Evolutionary conservation across 2,888 invertebrate genomes (phyloP).

Genomic region (Marasmarcha lunaedactyla): DNA sequence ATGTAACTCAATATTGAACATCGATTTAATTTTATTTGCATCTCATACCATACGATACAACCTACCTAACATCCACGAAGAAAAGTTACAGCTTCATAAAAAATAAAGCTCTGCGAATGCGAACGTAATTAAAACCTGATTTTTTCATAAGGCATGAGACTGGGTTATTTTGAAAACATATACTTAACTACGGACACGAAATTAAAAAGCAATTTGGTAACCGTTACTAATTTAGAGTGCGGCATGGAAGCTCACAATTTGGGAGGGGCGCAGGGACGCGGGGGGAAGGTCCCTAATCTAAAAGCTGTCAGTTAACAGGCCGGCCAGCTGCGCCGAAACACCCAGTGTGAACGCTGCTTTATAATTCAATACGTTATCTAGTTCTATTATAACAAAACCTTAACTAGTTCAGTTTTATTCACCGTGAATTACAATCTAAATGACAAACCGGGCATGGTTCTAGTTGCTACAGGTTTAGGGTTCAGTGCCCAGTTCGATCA

Average conservation of each 20-base stretch:
- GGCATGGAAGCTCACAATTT: conserved; percentile 45
- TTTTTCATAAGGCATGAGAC: not conserved
- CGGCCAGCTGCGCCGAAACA: conserved; percentile 42
- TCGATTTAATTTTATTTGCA: conserved; percentile 18
- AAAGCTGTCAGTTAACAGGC: conserved; percentile 61
- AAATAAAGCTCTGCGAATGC: too few species aligned
- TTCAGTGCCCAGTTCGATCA: too few species aligned
- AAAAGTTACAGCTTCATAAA: not conserved
- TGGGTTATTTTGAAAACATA: conserved; percentile 22
- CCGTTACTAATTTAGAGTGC: conserved; percentile 61
- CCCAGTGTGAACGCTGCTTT: conserved; percentile 38
- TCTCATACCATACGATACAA: conserved; percentile 27
- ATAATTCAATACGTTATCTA: conserved; percentile 15
- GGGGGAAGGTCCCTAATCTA: conserved; percentile 52
- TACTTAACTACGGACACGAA: conserved; percentile 53
- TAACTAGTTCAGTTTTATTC: conserved; percentile 2
- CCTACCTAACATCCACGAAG: conserved; percentile 2
- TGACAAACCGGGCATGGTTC: too few species aligned
- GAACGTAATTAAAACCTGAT: too few species aligned
- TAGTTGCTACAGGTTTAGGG: too few species aligned
- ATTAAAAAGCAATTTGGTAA: conserved; percentile 68
- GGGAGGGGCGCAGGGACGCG: conserved; percentile 22
- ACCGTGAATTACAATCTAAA: too few species aligned
- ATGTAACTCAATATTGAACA: conserved; percentile 51
- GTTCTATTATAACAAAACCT: not conserved